A percentile compares a stretch with the other conserved stretches of the same genome.
These are phyloP conservation scores for Myopa tessellatipennis DNA, from an alignment of 2,888 invertebrate genomes.

Conservation along the genomic window DNA sequence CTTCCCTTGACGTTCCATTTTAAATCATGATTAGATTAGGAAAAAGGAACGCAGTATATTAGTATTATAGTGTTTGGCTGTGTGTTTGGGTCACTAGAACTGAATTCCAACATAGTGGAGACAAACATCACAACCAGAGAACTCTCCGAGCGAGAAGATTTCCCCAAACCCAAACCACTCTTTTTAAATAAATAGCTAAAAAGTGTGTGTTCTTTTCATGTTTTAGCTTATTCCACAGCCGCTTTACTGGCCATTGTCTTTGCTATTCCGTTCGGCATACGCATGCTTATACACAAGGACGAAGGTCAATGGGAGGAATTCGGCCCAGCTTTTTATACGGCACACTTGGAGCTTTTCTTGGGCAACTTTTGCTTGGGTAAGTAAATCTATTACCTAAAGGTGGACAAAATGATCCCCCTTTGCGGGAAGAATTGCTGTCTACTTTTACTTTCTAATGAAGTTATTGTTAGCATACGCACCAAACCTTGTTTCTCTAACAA, in stretches of 20 bases:
- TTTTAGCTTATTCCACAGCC: slow-evolving; percentile 80
- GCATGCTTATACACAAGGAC: slow-evolving; percentile 76
- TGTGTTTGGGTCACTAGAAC: too few relatives aligned
- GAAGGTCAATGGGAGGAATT: slow-evolving; percentile 75
- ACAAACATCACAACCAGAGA: too few relatives aligned
- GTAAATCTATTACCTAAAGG: slow-evolving; percentile 38
- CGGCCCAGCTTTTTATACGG: slow-evolving; percentile 76
- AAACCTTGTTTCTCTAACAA: too few relatives aligned
- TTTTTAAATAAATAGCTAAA: neutral
- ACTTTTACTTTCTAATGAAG: neutral
- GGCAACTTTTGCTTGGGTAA: slow-evolving; percentile 78
- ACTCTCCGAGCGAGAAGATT: too few relatives aligned
- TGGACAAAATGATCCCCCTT: neutral
- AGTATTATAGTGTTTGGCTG: too few relatives aligned
- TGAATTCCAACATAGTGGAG: too few relatives aligned
- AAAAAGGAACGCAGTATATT: too few relatives aligned
- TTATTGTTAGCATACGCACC: neutral
- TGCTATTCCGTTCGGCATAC: slow-evolving; percentile 76
- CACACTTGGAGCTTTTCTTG: slow-evolving; percentile 77
- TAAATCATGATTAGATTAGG: too few relatives aligned
- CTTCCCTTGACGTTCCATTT: too few relatives aligned
- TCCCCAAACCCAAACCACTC: too few relatives aligned
- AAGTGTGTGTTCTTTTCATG: neutral
- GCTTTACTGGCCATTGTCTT: slow-evolving; percentile 79
- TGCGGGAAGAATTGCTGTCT: neutral